Evolutionary conservation across 2,888 invertebrate species (phyloP), one percentile per base, ranked within the genome.

Genomic region (Clunio marinus): DNA sequence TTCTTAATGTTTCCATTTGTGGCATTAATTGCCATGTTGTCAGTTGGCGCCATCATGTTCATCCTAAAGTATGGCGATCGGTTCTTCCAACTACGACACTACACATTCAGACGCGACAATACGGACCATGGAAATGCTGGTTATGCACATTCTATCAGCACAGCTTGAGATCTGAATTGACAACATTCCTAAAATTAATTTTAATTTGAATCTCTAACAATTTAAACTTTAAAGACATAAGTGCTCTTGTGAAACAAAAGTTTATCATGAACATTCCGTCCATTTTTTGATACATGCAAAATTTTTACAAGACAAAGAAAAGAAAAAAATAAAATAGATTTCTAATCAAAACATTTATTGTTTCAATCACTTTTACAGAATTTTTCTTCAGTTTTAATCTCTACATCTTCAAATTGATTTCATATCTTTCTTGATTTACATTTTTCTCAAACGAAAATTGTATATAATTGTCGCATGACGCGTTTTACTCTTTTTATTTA

Each of bases 1-100:
- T 84, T 91, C 71, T 80, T 91, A 70, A 83, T 89, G 71, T 93
- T 89, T 83, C 93, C 93, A 0, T 88, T 88, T 0, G 81, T 87
- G 28, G 87, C 89, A 15, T 83, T 86, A 25, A 75, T 93, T 28
- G 85, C 89, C 8, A 79, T 93, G 71, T 85, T 91, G 74, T 83
- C 92, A 28, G 81, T 91, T 28, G 83, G 85, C 71, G 84, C 91
- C 2, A 89, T 93, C 70, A 86, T 93, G 71, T 73, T 88, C 13
- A 83, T 93, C 73, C 77, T 94, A 22, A 85, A 87, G 72, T 91
- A 83, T 76, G 93, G 93, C 0, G 84, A 88, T 20, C 82, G 81
- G 69, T 68, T 25, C 20, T 25, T 68, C 15, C 41, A 58, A 13
- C 58, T 68, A 41, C 20, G 68, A 27, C 35, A 68, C 27, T 41